Evolutionary conservation across 2,797 vertebrate genomes (phyloP).

Genomic region (Spheniscus humboldti): DNA sequence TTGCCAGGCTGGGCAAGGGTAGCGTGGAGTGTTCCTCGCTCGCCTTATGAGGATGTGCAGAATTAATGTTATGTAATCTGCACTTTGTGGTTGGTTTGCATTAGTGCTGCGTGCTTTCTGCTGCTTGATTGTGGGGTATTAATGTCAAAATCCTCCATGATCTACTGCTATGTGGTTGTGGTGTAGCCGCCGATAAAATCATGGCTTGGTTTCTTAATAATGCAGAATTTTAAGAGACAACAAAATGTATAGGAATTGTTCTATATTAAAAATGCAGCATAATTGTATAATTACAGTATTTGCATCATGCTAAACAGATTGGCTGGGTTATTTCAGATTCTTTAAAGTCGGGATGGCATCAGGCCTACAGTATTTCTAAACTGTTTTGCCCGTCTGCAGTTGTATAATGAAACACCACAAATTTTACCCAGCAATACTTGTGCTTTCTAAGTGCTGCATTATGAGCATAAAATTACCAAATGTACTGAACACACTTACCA

Average conservation of each 20-base stretch:
- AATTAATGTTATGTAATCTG: slow-evolving; percentile 19
- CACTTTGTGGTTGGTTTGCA: neutral
- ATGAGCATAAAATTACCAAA: slow-evolving; percentile 32
- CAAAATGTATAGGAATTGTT: slow-evolving; percentile 1
- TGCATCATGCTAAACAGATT: slow-evolving; percentile 63
- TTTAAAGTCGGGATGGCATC: slow-evolving; percentile 62
- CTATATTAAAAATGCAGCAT: slow-evolving; percentile 47
- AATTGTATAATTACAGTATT: slow-evolving; percentile 66
- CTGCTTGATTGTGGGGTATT: slow-evolving; percentile 28
- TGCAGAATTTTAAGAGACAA: neutral
- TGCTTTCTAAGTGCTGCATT: slow-evolving; percentile 40
- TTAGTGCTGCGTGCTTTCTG: slow-evolving; percentile 9
- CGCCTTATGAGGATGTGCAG: neutral
- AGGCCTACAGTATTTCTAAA: slow-evolving; percentile 59
- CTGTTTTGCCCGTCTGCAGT: slow-evolving; percentile 49
- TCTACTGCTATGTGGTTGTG: neutral
- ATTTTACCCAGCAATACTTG: slow-evolving; percentile 46
- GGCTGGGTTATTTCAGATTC: slow-evolving; percentile 56
- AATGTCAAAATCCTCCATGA: slow-evolving; percentile 21
- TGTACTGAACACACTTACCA: slow-evolving; percentile 5
- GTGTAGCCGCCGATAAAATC: slow-evolving; percentile 8
- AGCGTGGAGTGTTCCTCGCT: neutral
- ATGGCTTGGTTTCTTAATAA: neutral
- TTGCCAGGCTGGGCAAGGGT: neutral
- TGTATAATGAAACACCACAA: slow-evolving; percentile 46